phyloP scores from a whole-genome alignment of 2,888 invertebrate species.

The Drosophila demipolita region DNA sequence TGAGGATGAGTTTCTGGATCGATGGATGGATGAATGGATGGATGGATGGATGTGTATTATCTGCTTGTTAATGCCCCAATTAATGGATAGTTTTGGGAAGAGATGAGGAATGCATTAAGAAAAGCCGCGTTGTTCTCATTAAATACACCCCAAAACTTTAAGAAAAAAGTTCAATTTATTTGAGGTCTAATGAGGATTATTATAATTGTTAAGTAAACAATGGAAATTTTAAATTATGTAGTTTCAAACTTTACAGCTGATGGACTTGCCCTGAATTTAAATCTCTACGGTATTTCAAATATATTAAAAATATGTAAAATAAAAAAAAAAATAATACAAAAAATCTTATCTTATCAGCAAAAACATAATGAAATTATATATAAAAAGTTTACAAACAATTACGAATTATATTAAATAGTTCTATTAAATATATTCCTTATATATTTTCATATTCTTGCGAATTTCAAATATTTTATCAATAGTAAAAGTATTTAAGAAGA shows the following conservation, averaged over 20 bases:
- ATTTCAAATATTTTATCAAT: neutral
- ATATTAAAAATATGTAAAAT: neutral
- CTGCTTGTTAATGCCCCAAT: neutral
- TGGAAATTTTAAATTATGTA: rapidly evolving
- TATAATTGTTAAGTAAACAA: neutral
- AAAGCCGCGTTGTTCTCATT: neutral
- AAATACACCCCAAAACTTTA: neutral
- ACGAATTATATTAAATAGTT: rapidly evolving
- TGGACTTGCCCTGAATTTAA: rapidly evolving
- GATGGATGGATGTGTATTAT: conserved; percentile 14
- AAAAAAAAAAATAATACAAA: neutral
- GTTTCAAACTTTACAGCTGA: neutral
- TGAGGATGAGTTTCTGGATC: neutral
- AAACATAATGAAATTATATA: neutral
- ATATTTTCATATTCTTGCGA: too few species aligned
- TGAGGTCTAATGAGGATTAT: rapidly evolving
- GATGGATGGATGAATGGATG: neutral
- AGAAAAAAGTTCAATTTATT: too few species aligned
- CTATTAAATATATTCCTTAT: neutral
- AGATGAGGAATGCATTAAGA: neutral
- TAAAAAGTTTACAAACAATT: rapidly evolving
- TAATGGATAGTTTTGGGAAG: neutral
- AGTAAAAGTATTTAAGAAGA: neutral
- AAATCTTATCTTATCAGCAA: neutral
- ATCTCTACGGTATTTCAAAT: neutral